Conservation (phyloP, 2,888 invertebrate species). For the Acholoe squamosa region DNA sequence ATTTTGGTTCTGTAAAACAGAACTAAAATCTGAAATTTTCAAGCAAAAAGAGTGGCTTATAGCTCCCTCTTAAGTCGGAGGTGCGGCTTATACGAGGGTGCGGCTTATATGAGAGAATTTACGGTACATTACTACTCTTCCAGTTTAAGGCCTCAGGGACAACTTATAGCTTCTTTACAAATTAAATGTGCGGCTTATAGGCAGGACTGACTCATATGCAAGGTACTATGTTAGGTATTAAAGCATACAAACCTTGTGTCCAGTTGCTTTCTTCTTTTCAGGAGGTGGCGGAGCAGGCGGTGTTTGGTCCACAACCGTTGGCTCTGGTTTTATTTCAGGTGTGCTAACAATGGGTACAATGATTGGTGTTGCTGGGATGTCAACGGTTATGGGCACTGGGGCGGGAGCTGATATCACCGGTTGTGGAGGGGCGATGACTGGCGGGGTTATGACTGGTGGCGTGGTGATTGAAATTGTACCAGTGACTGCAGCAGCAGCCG, state of each 20-base stretch:
- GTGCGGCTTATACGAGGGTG: no score
- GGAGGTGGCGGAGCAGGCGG: not conserved
- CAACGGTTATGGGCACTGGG: slow-evolving; percentile 7
- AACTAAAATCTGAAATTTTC: no score
- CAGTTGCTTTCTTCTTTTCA: slow-evolving; percentile 58
- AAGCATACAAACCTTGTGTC: slow-evolving; percentile 25
- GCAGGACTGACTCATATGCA: no score
- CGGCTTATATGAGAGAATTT: no score
- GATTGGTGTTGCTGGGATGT: not conserved
- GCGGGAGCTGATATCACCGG: not conserved
- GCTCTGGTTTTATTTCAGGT: slow-evolving; percentile 23
- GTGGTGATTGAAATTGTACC: not conserved
- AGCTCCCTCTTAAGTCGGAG: no score
- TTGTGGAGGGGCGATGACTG: not conserved
- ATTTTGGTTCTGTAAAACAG: no score
- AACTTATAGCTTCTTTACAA: no score
- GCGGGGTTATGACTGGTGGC: not conserved
- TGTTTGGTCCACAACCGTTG: not conserved
- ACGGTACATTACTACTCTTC: no score
- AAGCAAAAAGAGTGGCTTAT: no score
- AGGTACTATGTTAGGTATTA: no score
- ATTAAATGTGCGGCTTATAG: no score
- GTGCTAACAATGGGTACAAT: not conserved
- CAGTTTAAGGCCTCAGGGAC: no score
- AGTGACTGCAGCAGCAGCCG: not conserved